A percentile compares a stretch with the other conserved stretches of the same genome.
These are phyloP conservation scores for Eulemur macaco DNA, from an alignment of 2,113 vertebrate species.

Conservation along the genomic window DNA sequence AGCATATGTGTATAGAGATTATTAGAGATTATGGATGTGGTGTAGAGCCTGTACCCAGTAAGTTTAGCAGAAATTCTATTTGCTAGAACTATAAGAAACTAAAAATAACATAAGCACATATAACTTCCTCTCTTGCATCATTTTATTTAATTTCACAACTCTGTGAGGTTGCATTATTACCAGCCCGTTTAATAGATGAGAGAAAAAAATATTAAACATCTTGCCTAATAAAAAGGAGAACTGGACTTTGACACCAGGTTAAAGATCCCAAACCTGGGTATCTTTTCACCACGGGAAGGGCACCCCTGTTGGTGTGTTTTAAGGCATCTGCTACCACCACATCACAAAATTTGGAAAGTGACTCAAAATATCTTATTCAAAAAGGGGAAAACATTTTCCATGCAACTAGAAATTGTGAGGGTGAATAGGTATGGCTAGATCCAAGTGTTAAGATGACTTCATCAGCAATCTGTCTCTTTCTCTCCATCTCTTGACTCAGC, in stretches of 20 bases:
- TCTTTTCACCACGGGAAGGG: background rate
- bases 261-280: background rate
- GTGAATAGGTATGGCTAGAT: background rate
- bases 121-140: background rate
- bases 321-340: background rate
- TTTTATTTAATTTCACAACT: background rate
- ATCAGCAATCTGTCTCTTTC: background rate
- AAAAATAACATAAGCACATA: background rate
- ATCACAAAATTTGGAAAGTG: background rate
- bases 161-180: background rate
- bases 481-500: background rate
- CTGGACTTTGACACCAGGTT: background rate
- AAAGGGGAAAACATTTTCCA: background rate
- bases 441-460: background rate
- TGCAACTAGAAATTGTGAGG: background rate
- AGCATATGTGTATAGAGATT: background rate
- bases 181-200: background rate
- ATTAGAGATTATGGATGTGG: background rate
- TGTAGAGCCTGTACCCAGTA: background rate
- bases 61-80: background rate
- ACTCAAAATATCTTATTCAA: background rate
- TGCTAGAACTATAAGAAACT: background rate
- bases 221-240: background rate
- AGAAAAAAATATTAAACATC: background rate
- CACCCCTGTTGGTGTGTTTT: background rate